Base-by-base conservation (phyloP, 2,113 vertebrate species). In the Notarius quadriscutis region DNA sequence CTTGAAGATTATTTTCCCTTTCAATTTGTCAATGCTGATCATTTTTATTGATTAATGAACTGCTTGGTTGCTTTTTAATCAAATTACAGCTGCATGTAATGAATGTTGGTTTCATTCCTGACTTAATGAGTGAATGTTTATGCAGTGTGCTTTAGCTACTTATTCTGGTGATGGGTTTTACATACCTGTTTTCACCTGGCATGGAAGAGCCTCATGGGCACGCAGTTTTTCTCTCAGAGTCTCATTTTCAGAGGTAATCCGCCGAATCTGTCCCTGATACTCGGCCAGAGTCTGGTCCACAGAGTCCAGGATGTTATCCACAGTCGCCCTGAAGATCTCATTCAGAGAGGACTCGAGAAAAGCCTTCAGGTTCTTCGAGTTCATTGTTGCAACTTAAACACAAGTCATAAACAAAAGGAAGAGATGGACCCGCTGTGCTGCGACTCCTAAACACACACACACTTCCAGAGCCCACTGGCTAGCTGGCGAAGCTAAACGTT, bases 301-400 rank as follows among this genome's bases (percentile, higher is more conserved):
- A 1, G 94, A 95, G 55, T 94, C 92, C 90, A 96, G 89, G 65
- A 95, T 94, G 89, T 95, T 94, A 80, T 87, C 92, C 58, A 96
- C 95, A 2, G 94, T 95, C 69, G 93, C 94, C 69, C 89, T 94
- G 25, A 95, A 95, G 78, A 96, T 95, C 88, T 94, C 91, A 77
- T 94, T 95, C 7, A 96, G 84, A 34, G 95, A 95, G 0, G 92
- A 94, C 85, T 95, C 93, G 27, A 95, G 90, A 74, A 93, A 92
- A 15, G 89, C 18, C 81, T 94, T 95, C 74, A 95, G 90, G 30
- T 94, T 92, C 15, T 53, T 92, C 0, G 92, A 89, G 83, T 87
- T 89, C 77, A 95, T 95, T 58, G 53, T 87, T 10, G 69, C 88
- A 88, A 60, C 83, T 65, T 58, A 25, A 55, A 84, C 30, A 30